phyloP scores from a whole-genome alignment of 1,140 invertebrate genomes.

The Platorchestia sp. region DNA sequence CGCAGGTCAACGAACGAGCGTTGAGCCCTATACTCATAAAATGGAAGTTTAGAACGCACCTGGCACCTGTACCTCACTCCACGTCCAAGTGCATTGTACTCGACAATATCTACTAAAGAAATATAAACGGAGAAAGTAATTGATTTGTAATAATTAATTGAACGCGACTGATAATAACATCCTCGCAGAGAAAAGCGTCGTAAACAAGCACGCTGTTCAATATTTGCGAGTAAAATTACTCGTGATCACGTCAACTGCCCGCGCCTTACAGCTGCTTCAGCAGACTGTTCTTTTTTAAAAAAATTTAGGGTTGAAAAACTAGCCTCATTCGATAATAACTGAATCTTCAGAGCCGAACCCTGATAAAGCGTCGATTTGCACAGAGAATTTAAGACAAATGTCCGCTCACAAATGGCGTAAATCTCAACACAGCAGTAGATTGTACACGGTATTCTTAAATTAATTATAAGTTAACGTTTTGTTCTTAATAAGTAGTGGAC shows the following conservation, averaged over 20 bases:
- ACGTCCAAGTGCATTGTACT: background rate
- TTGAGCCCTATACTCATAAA: background rate
- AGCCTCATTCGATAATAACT: background rate
- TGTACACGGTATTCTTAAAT: background rate
- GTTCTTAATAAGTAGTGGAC: background rate
- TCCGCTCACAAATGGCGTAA: background rate
- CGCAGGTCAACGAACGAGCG: background rate
- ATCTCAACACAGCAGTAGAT: background rate
- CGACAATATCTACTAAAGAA: background rate
- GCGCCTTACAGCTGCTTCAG: background rate
- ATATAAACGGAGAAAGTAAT: background rate
- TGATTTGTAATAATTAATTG: background rate
- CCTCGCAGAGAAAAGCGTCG: background rate
- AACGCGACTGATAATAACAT: background rate
- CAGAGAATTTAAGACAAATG: background rate
- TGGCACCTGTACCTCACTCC: background rate
- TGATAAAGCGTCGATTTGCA: background rate
- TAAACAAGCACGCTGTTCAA: background rate
- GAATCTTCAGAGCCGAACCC: too few species aligned
- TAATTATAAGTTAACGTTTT: background rate
- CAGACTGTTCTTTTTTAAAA: background rate
- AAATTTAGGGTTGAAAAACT: too few species aligned
- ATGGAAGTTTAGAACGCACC: too few species aligned
- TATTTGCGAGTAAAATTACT: background rate
- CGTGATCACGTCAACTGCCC: background rate